Evolutionary conservation across 2,797 vertebrate genomes (phyloP).

Genomic region (Lutjanus campechanus): DNA sequence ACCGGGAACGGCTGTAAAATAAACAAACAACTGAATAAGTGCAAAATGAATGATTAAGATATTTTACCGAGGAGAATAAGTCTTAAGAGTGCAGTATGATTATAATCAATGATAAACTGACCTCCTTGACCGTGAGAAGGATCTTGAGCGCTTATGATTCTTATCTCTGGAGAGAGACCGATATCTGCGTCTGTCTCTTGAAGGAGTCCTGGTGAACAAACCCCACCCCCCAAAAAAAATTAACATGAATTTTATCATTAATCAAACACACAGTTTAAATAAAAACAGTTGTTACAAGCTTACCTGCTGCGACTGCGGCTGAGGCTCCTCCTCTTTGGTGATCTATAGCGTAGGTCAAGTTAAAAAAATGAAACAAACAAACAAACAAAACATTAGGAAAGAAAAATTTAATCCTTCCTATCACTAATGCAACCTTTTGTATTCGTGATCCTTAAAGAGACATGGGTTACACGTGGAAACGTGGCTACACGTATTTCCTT

Average conservation of each 20-base stretch:
- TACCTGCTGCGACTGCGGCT: conserved; percentile 98
- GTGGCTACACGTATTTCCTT: conserved; percentile 60
- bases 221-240: neutral
- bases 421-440: conserved; percentile 55
- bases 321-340: conserved; percentile 94
- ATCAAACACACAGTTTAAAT: neutral
- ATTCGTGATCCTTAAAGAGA: conserved; percentile 47
- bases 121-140: conserved; percentile 96
- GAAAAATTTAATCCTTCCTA: conserved; percentile 9
- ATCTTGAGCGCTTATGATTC: conserved; percentile 94
- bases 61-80: too few species aligned
- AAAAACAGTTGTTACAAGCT: conserved; percentile 1
- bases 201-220: conserved; percentile 88
- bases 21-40: conserved; percentile 24
- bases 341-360: conserved; percentile 84
- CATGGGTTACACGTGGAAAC: conserved; percentile 52
- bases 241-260: neutral
- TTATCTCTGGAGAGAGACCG: conserved; percentile 95
- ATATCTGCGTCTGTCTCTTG: conserved; percentile 95
- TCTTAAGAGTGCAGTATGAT: neutral
- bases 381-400: conserved; percentile 45
- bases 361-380: conserved; percentile 23
- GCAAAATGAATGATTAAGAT: neutral
- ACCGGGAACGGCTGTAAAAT: conserved; percentile 91
- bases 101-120: conserved; percentile 60